phyloP scores from a whole-genome alignment of 2,888 invertebrate genomes.

The Meteorus colon region DNA sequence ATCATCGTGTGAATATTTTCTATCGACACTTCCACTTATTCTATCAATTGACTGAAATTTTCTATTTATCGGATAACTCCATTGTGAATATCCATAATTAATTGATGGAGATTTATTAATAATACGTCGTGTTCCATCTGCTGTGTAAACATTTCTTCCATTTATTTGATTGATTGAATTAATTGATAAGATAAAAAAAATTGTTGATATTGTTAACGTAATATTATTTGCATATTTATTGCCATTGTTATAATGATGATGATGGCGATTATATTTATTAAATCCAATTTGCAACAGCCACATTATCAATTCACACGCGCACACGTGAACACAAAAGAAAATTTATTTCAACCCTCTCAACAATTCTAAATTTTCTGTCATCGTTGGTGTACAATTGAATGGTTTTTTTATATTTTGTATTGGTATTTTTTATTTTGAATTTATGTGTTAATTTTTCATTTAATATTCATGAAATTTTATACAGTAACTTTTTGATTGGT shows the following conservation, averaged over 20 bases:
- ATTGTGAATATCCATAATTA: constrained; percentile 30
- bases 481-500: background rate
- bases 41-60: constrained; percentile 25
- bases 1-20: background rate
- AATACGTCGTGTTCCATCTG: background rate
- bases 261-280: background rate
- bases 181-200: background rate
- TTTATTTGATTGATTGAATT: constrained; percentile 13
- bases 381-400: background rate
- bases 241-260: background rate
- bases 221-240: background rate
- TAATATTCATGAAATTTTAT: background rate
- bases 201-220: background rate
- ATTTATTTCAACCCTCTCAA: constrained; percentile 7
- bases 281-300: constrained; percentile 1
- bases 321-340: background rate
- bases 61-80: constrained; percentile 9
- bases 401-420: background rate
- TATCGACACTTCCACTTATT: constrained; percentile 19
- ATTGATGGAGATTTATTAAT: constrained; percentile 21
- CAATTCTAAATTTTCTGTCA: constrained; percentile 20
- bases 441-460: background rate
- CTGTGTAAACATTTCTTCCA: constrained; percentile 32
- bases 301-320: constrained; percentile 2
- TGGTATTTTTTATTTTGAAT: background rate